Percentiles rank a stretch among this genome's conserved stretches.
phyloP scores from a whole-genome alignment of 2,797 vertebrate genomes.

The Odontamblyopus rebecca region DNA sequence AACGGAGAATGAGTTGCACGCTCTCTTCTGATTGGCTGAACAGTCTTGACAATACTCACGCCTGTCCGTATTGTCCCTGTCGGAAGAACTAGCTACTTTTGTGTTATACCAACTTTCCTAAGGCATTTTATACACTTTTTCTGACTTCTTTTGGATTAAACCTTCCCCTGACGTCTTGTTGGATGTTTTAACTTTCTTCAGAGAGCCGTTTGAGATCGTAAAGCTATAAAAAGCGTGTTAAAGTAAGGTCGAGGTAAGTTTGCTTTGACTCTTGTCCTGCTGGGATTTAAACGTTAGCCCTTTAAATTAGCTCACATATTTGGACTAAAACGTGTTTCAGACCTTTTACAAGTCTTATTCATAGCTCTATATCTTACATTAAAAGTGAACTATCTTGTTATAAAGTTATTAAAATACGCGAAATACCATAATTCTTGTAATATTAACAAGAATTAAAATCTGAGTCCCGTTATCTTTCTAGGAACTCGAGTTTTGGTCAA shows the following conservation, averaged over 20 bases:
- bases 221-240: neutral
- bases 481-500: no score
- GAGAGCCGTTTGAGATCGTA: neutral
- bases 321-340: constrained; percentile 3
- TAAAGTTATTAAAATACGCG: neutral
- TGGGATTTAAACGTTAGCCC: constrained; percentile 66
- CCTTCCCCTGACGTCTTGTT: neutral
- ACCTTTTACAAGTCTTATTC: neutral
- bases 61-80: constrained; percentile 54
- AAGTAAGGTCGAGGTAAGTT: constrained; percentile 33
- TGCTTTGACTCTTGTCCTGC: constrained; percentile 19
- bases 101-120: constrained; percentile 21
- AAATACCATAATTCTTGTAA: neutral
- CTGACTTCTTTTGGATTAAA: neutral
- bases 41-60: constrained; percentile 42
- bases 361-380: neutral
- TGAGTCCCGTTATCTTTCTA: neutral
- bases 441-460: neutral
- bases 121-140: neutral
- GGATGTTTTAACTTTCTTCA: neutral
- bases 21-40: constrained; percentile 56
- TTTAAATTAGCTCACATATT: constrained; percentile 49
- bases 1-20: accelerated
- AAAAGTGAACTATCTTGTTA: neutral
- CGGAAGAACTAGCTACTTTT: constrained; percentile 43